These are phyloP conservation scores for Vanacampus margaritifer DNA, from an alignment of 2,113 vertebrate genomes.

Conservation along the genomic window DNA sequence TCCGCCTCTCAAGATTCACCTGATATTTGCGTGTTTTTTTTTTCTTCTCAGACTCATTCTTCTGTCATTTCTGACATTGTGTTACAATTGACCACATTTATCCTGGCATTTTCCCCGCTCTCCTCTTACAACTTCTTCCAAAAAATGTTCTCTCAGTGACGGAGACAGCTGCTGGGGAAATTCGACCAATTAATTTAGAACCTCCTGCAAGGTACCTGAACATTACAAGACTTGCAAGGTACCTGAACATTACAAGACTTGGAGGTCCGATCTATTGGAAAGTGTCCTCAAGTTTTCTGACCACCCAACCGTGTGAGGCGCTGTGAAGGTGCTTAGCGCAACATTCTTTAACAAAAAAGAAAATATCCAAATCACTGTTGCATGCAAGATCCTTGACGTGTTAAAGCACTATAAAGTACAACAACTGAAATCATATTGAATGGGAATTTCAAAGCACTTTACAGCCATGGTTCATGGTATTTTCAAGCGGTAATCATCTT, in stretches of 20 bases:
- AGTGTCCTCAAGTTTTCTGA: too few relatives aligned
- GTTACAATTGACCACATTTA: constrained; percentile 34
- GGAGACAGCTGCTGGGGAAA: constrained; percentile 41
- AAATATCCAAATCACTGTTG: background rate
- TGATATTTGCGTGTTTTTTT: constrained; percentile 26
- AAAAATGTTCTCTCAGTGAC: constrained; percentile 33
- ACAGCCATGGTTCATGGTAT: background rate
- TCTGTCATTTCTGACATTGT: constrained; percentile 34
- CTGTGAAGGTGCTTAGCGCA: background rate
- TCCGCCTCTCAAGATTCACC: constrained; percentile 45
- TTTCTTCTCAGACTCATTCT: constrained; percentile 28
- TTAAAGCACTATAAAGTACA: background rate
- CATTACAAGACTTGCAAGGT: constrained; percentile 28
- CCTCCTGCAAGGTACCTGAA: constrained; percentile 21
- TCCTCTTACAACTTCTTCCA: constrained; percentile 28
- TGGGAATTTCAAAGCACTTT: background rate
- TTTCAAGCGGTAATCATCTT: background rate
- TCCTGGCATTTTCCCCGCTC: constrained; percentile 32
- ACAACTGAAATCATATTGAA: background rate
- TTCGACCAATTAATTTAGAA: constrained; percentile 35
- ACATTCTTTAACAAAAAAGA: background rate
- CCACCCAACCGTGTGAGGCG: too few relatives aligned
- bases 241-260: too few relatives aligned
- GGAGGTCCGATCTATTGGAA: constrained; percentile 36
- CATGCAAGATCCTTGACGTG: background rate